Conservation (phyloP, 2,797 vertebrate genomes). For the Chelon labrosus region DNA sequence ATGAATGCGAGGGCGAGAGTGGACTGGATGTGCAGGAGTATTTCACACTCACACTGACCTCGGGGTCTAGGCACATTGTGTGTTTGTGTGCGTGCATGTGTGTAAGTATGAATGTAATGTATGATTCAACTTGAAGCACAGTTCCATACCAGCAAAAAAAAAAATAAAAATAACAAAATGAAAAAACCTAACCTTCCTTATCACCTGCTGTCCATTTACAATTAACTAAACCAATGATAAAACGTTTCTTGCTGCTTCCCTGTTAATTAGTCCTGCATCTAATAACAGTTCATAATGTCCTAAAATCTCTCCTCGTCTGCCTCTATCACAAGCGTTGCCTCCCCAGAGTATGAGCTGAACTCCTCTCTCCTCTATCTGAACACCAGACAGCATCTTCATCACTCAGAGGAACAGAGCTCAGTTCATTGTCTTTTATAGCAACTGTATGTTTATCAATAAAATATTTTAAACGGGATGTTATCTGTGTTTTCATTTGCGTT, state of each 20-base stretch:
- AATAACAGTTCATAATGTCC: conserved; percentile 35
- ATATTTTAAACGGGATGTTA: conserved; percentile 81
- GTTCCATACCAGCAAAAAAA: conserved; percentile 82
- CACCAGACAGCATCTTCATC: conserved; percentile 75
- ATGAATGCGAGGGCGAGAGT: conserved; percentile 65
- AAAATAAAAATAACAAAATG: conserved; percentile 37
- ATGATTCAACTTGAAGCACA: conserved; percentile 71
- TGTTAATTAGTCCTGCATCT: conserved; percentile 26
- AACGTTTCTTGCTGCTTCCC: conserved; percentile 70
- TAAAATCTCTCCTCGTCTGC: conserved; percentile 52
- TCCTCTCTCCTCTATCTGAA: conserved; percentile 41
- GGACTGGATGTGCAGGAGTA: conserved; percentile 41
- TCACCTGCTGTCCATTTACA: conserved; percentile 43
- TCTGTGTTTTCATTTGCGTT: not conserved
- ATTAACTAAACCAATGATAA: conserved; percentile 70
- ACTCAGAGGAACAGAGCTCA: conserved; percentile 82
- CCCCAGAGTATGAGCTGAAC: conserved; percentile 56
- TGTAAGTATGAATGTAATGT: conserved; percentile 48
- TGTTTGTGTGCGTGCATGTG: conserved; percentile 33
- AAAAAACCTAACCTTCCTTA: conserved; percentile 37
- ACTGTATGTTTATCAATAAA: conserved; percentile 99
- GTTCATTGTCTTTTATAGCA: conserved; percentile 96
- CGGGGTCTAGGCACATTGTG: conserved; percentile 64
- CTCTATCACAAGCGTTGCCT: conserved; percentile 70
- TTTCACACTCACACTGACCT: conserved; percentile 61